A percentile compares a stretch with the other conserved stretches of the same genome.
These are phyloP conservation scores for Ceuthmochares aereus DNA, from an alignment of 2,113 vertebrate genomes.

Conservation along the genomic window DNA sequence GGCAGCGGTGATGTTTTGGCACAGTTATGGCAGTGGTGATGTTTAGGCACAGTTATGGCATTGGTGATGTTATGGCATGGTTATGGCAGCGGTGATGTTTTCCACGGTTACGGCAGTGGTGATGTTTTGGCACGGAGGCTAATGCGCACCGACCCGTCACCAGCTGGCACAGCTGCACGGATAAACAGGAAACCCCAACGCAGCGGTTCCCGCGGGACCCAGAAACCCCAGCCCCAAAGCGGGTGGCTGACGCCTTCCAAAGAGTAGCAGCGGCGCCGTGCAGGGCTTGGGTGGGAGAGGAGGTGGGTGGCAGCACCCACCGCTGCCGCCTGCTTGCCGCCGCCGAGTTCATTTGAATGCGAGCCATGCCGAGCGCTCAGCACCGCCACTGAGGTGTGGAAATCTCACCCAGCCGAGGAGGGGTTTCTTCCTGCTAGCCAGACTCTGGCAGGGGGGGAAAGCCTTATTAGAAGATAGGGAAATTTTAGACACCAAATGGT, in stretches of 20 bases:
- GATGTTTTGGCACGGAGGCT: background rate
- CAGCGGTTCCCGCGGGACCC: background rate
- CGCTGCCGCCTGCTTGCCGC: background rate
- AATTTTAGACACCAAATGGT: background rate
- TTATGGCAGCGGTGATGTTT: background rate
- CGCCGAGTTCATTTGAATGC: conserved; percentile 25
- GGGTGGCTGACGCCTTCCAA: background rate
- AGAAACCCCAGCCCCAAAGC: background rate
- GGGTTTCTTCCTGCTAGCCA: background rate
- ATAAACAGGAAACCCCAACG: conserved; percentile 77
- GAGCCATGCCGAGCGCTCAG: conserved; percentile 40
- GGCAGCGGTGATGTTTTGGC: background rate
- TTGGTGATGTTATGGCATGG: background rate
- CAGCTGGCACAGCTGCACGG: conserved; percentile 50
- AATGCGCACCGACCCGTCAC: background rate
- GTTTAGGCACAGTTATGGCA: background rate
- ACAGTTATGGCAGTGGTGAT: background rate
- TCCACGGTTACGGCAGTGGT: background rate
- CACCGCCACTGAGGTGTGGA: conserved; percentile 55
- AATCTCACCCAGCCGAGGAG: background rate
- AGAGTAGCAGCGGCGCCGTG: fast-evolving
- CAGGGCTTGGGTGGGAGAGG: background rate
- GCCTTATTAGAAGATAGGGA: background rate
- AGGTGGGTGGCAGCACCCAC: conserved; percentile 5
- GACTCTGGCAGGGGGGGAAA: background rate